phyloP scores from a whole-genome alignment of 2,888 invertebrate genomes.

The Itoplectis maculator region DNA sequence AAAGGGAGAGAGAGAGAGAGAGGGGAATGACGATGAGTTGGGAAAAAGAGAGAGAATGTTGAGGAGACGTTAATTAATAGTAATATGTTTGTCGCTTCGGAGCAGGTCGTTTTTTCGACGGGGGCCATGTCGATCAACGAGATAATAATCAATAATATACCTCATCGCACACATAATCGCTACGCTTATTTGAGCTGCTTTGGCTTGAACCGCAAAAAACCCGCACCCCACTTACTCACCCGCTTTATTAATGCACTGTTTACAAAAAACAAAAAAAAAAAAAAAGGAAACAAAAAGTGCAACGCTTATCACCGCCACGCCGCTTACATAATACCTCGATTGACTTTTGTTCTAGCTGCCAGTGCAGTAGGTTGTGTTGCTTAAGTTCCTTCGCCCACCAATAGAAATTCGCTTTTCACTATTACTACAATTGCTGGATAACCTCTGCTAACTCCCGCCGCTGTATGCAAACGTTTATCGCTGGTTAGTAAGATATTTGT shows the following conservation, averaged over 20 bases:
- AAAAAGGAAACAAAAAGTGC: not conserved
- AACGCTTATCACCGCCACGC: conserved; percentile 69
- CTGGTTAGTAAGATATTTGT: conserved; percentile 77
- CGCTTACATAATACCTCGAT: conserved; percentile 73
- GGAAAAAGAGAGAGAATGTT: conserved; percentile 48
- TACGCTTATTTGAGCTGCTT: conserved; percentile 46
- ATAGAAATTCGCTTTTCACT: conserved; percentile 81
- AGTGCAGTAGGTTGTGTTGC: conserved; percentile 83
- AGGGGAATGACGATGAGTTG: conserved; percentile 29
- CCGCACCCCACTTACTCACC: conserved; percentile 46
- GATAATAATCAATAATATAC: conserved; percentile 34
- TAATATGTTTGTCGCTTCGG: conserved; percentile 39
- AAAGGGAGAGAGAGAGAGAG: conserved; percentile 22
- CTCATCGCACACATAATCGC: conserved; percentile 50
- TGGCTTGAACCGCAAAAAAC: conserved; percentile 38
- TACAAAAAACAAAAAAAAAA: conserved; percentile 30
- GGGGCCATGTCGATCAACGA: conserved; percentile 33
- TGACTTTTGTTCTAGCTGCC: conserved; percentile 83
- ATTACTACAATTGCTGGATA: conserved; percentile 79
- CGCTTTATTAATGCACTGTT: conserved; percentile 66
- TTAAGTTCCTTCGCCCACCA: conserved; percentile 80
- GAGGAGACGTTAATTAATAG: not conserved
- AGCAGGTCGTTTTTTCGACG: conserved; percentile 20
- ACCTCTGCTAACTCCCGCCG: conserved; percentile 81
- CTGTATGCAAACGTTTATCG: conserved; percentile 78